Conservation (phyloP, 2,113 vertebrate genomes). For the Tyrannus savana region DNA sequence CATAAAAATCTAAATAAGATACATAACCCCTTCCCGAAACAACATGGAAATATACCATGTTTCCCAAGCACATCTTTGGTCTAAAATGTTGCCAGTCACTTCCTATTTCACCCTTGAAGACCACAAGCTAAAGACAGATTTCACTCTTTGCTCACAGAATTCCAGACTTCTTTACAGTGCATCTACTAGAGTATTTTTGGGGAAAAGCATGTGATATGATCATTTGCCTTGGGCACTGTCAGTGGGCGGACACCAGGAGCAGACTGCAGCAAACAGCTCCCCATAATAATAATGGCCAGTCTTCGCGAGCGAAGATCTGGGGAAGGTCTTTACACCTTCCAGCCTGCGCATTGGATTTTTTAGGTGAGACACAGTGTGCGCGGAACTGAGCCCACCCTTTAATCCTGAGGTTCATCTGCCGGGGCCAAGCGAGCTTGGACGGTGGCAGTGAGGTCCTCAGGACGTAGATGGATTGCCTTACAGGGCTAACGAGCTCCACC, state of each 20-base stretch:
- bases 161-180: neutral
- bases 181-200: neutral
- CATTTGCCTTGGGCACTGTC: neutral
- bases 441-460: too few relatives aligned
- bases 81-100: neutral
- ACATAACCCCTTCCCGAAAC: neutral
- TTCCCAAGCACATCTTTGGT: neutral
- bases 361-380: too few relatives aligned
- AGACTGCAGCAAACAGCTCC: neutral
- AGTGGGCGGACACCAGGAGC: neutral
- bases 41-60: neutral
- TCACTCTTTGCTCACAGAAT: neutral
- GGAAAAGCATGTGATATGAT: neutral
- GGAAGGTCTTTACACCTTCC: too few relatives aligned
- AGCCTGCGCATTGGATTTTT: too few relatives aligned
- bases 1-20: neutral
- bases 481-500: too few relatives aligned
- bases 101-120: neutral
- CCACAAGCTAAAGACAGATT: neutral
- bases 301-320: too few relatives aligned
- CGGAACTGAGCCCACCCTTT: too few relatives aligned
- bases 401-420: too few relatives aligned
- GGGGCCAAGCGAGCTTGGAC: too few relatives aligned
- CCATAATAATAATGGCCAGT: too few relatives aligned
- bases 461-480: too few relatives aligned